Conservation (phyloP, 1,140 invertebrate species). For the Agraylea sexmaculata region DNA sequence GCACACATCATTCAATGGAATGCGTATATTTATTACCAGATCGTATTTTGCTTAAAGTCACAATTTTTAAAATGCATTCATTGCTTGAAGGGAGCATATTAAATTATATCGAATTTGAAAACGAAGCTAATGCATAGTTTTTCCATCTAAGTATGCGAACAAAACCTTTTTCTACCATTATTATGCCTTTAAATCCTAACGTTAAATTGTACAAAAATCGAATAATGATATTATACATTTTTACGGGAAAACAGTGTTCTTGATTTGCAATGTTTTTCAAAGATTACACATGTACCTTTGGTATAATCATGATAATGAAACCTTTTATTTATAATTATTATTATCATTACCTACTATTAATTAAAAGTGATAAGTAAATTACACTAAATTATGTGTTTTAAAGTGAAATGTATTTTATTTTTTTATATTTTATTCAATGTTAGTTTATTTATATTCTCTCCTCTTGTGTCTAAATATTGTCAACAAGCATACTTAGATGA, state of each 20-base stretch:
- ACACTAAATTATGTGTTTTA: conserved; percentile 5
- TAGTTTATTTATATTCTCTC: conserved; percentile 1
- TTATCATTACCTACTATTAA: neutral
- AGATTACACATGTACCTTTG: neutral
- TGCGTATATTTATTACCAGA: too few relatives aligned
- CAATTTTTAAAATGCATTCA: conserved; percentile 8
- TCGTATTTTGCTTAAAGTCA: too few relatives aligned
- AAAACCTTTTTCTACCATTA: conserved; percentile 2
- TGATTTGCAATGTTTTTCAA: conserved; percentile 1
- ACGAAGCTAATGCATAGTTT: conserved; percentile 4
- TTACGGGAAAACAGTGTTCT: neutral
- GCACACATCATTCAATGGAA: neutral
- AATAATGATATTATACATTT: neutral
- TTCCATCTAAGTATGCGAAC: conserved; percentile 6
- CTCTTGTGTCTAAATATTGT: neutral
- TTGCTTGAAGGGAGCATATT: conserved; percentile 10
- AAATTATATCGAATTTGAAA: conserved; percentile 7
- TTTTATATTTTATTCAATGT: conserved; percentile 7
- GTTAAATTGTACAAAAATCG: conserved; percentile 2
- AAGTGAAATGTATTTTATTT: conserved; percentile 4
- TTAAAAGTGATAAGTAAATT: conserved; percentile 1
- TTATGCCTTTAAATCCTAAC: conserved; percentile 1
- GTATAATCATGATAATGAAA: neutral
- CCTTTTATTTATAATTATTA: neutral
- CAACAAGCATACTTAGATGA: conserved; percentile 7